Base-by-base conservation (phyloP, 2,113 vertebrate genomes). In the Cavia aperea region DNA sequence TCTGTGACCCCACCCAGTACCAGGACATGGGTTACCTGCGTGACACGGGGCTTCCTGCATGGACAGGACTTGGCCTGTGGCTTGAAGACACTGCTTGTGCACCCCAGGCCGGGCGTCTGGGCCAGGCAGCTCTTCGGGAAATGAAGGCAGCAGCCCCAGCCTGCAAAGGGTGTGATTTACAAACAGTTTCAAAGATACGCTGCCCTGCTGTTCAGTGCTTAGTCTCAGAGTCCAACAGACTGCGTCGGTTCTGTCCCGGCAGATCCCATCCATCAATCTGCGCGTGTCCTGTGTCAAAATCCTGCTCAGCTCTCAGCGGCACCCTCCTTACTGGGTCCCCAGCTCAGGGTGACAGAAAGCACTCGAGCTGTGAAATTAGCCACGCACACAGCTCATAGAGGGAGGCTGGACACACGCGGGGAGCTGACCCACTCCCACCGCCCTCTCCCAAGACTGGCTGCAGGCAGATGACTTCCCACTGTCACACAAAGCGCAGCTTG, bases 341-440 rank as follows among this genome's bases (percentile, higher is more conserved):
- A 82, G 79, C 39, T 84, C 93, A 75, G 79, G 62, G 63, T 75
- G 19, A 81, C 68, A 33, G 90, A 51, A 79, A 93, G n/a, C 93
- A n/a, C 49, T 0, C 24, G 43, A 65, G 86, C 93, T 89, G 88
- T 96, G 94, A 93, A 92, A 94, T 92, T 23, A 79, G 92, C 79
- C 39, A 8, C 24, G 12, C 56, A n/a, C n/a, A n/a, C 21, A 36
- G 15, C 19, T 26, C n/a, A 36, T 1, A 5, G 0, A 8, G 3
- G 14, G 11, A 63, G 39, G 43, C 51, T 31, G 36, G 54, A 46
- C 13, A 4, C 24, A 36, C 36, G 3, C 24, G 29, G 36, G 15
- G 19, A 23, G 21, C 72, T 26, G 21, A 23, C 60, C 0, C 5
- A 3, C 1, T 5, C 11, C 7, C 0, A 0, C 14, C 6, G 24